phyloP scores from a whole-genome alignment of 2,113 vertebrate species.

The Notechis scutatus region DNA sequence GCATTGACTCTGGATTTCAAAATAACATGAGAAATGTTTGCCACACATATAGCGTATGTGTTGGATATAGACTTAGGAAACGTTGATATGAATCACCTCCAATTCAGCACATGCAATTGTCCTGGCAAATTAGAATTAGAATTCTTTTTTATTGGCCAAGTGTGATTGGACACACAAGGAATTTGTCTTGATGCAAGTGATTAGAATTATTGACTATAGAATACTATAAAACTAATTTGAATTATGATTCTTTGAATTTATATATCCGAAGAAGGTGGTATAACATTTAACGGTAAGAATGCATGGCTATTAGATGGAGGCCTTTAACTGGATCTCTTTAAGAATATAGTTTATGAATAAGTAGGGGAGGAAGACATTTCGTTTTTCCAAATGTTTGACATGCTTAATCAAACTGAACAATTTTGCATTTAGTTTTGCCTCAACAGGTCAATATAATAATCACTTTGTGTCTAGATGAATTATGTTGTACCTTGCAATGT shows the following conservation, averaged over 20 bases:
- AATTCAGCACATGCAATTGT: background rate
- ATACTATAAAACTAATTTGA: background rate
- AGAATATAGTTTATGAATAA: background rate
- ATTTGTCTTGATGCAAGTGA: background rate
- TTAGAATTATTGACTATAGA: background rate
- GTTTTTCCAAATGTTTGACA: conserved; percentile 15
- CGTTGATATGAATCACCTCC: background rate
- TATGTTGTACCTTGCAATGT: conserved; percentile 35
- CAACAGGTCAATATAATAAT: conserved; percentile 21
- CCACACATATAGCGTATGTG: too few species aligned
- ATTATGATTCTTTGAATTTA: background rate
- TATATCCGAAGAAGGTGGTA: background rate
- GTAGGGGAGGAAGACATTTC: background rate
- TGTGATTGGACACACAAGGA: too few species aligned
- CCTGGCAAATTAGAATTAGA: background rate
- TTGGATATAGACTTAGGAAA: background rate
- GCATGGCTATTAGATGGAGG: conserved; percentile 1
- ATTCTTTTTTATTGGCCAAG: too few species aligned
- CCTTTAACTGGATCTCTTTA: background rate
- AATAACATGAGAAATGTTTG: background rate
- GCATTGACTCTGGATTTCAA: background rate
- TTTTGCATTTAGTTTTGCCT: conserved; percentile 35
- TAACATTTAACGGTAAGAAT: background rate
- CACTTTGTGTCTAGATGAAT: conserved; percentile 41
- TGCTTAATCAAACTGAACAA: conserved; percentile 40